These are phyloP conservation scores for Drosophila merina DNA, from an alignment of 2,888 invertebrate genomes.

Conservation along the genomic window DNA sequence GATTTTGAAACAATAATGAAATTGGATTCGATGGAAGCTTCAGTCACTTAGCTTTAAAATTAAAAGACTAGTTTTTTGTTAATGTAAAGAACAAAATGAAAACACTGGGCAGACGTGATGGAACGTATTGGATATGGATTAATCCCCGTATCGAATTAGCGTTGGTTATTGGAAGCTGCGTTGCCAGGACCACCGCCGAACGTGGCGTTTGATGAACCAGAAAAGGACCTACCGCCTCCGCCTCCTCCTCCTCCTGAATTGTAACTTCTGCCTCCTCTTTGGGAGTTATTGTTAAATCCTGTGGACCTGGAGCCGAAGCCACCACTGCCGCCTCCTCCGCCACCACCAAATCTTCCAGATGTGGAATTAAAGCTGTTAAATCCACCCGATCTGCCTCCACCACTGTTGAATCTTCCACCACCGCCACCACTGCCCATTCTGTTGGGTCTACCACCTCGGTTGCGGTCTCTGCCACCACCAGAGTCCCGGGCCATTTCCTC, in stretches of 20 bases:
- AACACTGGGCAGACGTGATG: background rate
- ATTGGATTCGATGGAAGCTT: background rate
- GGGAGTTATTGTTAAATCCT: slow-evolving; percentile 14
- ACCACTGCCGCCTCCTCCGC: slow-evolving; percentile 39
- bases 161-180: background rate
- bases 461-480: slow-evolving; percentile 82
- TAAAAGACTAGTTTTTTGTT: background rate
- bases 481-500: slow-evolving; percentile 89
- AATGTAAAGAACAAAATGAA: background rate
- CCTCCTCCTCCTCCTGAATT: background rate
- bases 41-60: slow-evolving; percentile 5
- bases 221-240: background rate
- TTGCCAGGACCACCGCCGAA: slow-evolving; percentile 1
- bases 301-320: slow-evolving; percentile 11
- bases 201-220: background rate
- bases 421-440: slow-evolving; percentile 57
- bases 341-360: slow-evolving; percentile 38
- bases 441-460: slow-evolving; percentile 77
- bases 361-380: slow-evolving; percentile 25
- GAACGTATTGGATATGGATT: slow-evolving; percentile 2
- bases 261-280: slow-evolving; percentile 35
- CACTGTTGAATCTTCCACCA: slow-evolving; percentile 29
- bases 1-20: background rate
- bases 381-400: slow-evolving; percentile 39
- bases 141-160: background rate